Conservation (phyloP, 2,797 vertebrate genomes). For the Enteromius unitaeniatus region DNA sequence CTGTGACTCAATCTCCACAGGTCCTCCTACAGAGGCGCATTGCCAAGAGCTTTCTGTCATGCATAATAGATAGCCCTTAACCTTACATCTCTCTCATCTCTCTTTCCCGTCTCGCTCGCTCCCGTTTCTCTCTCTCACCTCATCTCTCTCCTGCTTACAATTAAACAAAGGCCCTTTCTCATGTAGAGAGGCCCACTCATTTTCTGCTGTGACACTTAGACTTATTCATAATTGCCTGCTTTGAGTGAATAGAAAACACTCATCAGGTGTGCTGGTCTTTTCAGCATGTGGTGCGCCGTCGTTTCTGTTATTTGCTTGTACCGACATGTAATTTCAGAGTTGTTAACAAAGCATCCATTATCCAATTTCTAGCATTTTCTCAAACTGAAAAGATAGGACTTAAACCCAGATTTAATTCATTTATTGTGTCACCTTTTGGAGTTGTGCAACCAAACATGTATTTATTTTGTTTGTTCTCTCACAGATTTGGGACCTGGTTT, state of each 20-base stretch:
- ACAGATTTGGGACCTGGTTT: neutral
- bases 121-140: neutral
- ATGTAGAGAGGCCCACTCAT: conserved; percentile 36
- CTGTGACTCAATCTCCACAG: conserved; percentile 33
- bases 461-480: neutral
- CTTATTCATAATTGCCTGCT: conserved; percentile 37
- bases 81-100: conserved; percentile 43
- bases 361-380: conserved; percentile 32
- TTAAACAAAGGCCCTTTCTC: conserved; percentile 44
- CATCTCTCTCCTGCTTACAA: conserved; percentile 11
- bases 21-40: conserved; percentile 29
- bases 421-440: neutral
- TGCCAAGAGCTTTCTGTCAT: conserved; percentile 43
- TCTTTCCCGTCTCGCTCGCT: neutral
- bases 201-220: conserved; percentile 45
- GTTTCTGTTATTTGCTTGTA: conserved; percentile 28
- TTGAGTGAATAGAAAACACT: conserved; percentile 41
- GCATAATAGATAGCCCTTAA: conserved; percentile 47
- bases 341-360: conserved; percentile 35
- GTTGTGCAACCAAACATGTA: conserved; percentile 1
- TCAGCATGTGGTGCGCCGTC: conserved; percentile 26
- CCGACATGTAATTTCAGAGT: conserved; percentile 5
- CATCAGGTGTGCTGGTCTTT: conserved; percentile 36
- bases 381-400: neutral
- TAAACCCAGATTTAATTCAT: neutral